A percentile compares a stretch with the other conserved stretches of the same genome.
Evolutionary conservation across 64 coral and sea anemone species (phyloP).

Genomic region (Montipora sp.): DNA sequence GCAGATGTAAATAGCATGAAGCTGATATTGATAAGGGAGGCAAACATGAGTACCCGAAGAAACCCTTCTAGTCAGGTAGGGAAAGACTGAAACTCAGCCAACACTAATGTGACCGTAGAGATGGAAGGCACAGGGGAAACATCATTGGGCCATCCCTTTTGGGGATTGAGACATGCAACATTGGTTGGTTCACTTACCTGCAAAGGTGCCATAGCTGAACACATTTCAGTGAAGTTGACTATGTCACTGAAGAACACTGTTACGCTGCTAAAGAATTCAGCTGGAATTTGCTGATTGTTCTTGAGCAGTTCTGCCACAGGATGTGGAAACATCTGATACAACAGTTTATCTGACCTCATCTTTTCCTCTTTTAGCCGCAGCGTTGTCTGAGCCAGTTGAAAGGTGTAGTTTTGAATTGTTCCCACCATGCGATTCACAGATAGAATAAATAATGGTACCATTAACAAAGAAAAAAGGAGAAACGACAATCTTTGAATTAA

Average conservation of each 20-base stretch:
- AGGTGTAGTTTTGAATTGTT: conserved; percentile 66
- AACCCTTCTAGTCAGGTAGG: no score
- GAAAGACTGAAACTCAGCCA: no score
- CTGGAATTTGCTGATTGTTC: conserved; percentile 34
- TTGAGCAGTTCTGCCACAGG: conserved; percentile 76
- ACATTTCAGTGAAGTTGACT: conserved; percentile 79
- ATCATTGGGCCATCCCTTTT: no score
- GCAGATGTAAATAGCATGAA: no score
- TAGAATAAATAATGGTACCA: conserved; percentile 36
- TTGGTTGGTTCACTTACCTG: background rate
- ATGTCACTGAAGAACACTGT: conserved; percentile 84
- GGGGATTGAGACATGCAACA: no score
- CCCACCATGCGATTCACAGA: conserved; percentile 52
- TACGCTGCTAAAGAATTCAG: conserved; percentile 70
- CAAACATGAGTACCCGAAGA: no score
- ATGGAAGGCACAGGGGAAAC: no score
- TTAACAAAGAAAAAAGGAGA: conserved; percentile 17
- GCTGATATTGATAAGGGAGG: no score
- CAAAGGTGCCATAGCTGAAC: conserved; percentile 44
- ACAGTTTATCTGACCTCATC: conserved; percentile 30
- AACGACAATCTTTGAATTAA: background rate
- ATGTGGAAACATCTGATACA: conserved; percentile 71
- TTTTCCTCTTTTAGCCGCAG: conserved; percentile 68
- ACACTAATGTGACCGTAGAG: no score
- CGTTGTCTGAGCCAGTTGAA: conserved; percentile 46